Evolutionary conservation across 2,888 invertebrate genomes (phyloP).

Genomic region (Frankliniella intonsa): DNA sequence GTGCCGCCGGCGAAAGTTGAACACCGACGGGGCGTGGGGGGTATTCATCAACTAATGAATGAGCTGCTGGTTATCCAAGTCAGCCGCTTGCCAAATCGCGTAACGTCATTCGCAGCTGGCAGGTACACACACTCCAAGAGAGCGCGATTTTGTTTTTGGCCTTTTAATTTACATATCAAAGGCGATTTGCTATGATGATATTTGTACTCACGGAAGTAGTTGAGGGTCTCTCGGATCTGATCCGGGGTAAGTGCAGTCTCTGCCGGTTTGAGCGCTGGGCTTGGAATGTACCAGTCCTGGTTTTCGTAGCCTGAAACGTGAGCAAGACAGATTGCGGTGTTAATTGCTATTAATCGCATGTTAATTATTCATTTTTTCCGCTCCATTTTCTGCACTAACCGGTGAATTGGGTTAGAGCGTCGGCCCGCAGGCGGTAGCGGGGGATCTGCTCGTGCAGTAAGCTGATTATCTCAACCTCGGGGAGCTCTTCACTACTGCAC

Average conservation of each 20-base stretch:
- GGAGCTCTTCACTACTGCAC: slow-evolving; percentile 86
- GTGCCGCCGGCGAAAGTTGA: too few species aligned
- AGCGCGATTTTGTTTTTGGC: too few species aligned
- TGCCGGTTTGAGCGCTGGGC: slow-evolving; percentile 71
- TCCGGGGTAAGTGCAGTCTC: slow-evolving; percentile 77
- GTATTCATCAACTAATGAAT: too few species aligned
- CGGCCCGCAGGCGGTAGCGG: slow-evolving; percentile 86
- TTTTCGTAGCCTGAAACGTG: slow-evolving; percentile 72
- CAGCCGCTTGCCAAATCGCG: too few species aligned
- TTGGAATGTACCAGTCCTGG: slow-evolving; percentile 89
- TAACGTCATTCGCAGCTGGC: too few species aligned
- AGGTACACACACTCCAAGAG: too few species aligned
- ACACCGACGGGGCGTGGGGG: too few species aligned
- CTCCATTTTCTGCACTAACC: slow-evolving; percentile 53
- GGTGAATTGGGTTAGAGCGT: slow-evolving; percentile 87
- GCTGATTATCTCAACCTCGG: slow-evolving; percentile 94
- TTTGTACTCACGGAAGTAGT: slow-evolving; percentile 89
- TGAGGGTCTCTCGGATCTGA: slow-evolving; percentile 91
- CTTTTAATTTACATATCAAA: too few species aligned
- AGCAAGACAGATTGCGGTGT: not conserved
- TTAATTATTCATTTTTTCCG: too few species aligned
- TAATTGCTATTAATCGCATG: not conserved
- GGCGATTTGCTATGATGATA: too few species aligned
- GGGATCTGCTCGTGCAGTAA: slow-evolving; percentile 93
- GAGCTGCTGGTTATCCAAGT: too few species aligned